Percentiles rank a stretch among this genome's conserved stretches.
These are phyloP conservation scores for Gortyna flavago DNA, from an alignment of 2,888 invertebrate species.

Conservation along the genomic window DNA sequence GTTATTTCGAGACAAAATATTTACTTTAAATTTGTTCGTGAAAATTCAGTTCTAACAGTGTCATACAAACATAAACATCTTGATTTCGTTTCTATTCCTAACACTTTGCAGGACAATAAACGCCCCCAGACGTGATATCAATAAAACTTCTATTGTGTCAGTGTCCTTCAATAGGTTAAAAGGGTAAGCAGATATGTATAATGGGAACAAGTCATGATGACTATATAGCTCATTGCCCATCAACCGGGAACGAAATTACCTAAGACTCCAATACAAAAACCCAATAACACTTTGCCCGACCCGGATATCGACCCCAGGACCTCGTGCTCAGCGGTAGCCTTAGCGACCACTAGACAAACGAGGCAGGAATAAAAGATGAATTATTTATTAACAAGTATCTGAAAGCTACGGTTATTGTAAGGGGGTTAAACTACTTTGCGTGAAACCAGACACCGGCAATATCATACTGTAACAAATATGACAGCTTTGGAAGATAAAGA, in stretches of 20 bases:
- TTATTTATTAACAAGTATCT: slow-evolving; percentile 5
- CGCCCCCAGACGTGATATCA: not conserved
- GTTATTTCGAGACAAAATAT: not conserved
- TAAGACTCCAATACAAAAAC: not conserved
- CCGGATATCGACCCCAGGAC: not conserved
- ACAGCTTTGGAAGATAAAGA: slow-evolving; percentile 45
- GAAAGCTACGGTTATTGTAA: slow-evolving; percentile 15
- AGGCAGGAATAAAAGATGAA: not conserved
- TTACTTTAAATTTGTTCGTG: not conserved
- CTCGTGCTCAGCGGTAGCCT: not conserved
- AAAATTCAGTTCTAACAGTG: not conserved
- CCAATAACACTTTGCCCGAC: not conserved
- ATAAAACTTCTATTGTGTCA: not conserved
- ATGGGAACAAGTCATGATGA: not conserved
- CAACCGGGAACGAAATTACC: not conserved
- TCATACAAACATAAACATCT: not conserved
- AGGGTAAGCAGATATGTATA: not conserved
- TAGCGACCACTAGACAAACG: not conserved
- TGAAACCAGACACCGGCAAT: slow-evolving; percentile 22
- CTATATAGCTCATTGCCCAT: not conserved
- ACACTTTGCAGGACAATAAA: not conserved
- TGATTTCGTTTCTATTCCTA: not conserved
- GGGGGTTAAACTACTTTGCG: not conserved
- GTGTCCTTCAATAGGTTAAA: not conserved
- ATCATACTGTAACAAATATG: slow-evolving; percentile 39